These are phyloP conservation scores for Chascanopsetta lugubris DNA, from an alignment of 2,113 vertebrate species.

Conservation along the genomic window DNA sequence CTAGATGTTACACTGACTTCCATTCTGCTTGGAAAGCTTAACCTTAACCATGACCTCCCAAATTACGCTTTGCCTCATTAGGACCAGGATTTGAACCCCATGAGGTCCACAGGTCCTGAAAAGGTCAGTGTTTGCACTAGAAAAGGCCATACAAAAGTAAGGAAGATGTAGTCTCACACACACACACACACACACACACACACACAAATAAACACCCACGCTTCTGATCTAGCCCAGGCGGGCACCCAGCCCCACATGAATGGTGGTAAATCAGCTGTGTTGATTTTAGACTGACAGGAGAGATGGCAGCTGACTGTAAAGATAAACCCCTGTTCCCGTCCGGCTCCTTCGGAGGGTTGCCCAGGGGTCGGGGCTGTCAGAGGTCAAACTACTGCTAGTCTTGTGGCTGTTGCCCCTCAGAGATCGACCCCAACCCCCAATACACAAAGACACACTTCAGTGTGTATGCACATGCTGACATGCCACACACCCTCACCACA, in stretches of 20 bases:
- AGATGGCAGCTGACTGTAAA: constrained; percentile 67
- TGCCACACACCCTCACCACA: constrained; percentile 6
- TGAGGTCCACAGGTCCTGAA: no score
- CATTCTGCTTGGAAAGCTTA: no score
- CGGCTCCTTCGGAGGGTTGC: constrained; percentile 38
- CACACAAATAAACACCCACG: not conserved
- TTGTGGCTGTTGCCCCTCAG: constrained; percentile 16
- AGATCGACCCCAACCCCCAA: constrained; percentile 10
- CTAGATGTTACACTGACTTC: no score
- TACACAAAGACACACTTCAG: constrained; percentile 14
- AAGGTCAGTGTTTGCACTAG: no score
- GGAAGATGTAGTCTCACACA: no score
- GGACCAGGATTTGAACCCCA: no score
- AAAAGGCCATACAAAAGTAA: no score
- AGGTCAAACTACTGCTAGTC: constrained; percentile 57
- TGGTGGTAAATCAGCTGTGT: constrained; percentile 58
- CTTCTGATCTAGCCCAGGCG: constrained; percentile 17
- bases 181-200: no score
- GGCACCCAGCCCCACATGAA: constrained; percentile 21
- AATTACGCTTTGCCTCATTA: no score
- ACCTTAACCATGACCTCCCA: no score
- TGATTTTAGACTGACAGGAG: constrained; percentile 58
- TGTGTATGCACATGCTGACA: not conserved
- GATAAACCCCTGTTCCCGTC: constrained; percentile 63
- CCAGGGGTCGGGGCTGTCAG: constrained; percentile 50